Evolutionary conservation across 1,140 invertebrate genomes (phyloP), one percentile per base, ranked within the genome.

Genomic region (Dysdera silvatica): DNA sequence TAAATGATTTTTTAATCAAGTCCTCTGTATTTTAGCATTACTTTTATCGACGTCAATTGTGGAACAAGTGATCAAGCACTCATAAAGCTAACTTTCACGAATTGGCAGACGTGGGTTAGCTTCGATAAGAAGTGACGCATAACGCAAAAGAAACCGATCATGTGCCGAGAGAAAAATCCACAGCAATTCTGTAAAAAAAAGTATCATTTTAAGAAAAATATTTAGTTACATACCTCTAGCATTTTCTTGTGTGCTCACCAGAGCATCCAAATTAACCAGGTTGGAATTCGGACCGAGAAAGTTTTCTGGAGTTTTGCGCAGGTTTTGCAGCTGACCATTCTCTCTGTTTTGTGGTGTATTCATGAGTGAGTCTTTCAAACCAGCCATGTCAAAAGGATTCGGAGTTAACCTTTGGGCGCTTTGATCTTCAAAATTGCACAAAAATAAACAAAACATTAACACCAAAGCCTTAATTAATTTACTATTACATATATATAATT

Each of bases 201-300:
- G 28, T 24, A 43, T 35, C 18, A 3, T 20, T 45, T n/a, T 29
- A 6, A 12, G 18, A 59, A 48, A 29, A 40, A 45, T 7, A 43
- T 28, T 32, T 18, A 20, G 14, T 53, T 28, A 33, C 24, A 26
- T 67, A 69, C 66, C 58, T 58, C 35, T 41, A 32, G 48, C 64
- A 33, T 65, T 51, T 32, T 59, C 61, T 59, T 71, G 67, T 28
- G 73, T 68, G 37, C 88, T 89, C 62, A 96, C 87, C 71, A 97
- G 82, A 79, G 95, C 92, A 78, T 97, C 93, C 71, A 97, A 81
- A 82, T 96, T 96, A 41, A 96, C 93, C 61, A 97, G 82, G 67
- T 85, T 83, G 23, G 89, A 92, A 78, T 96, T 96, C 78, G 95
- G 90, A 20, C 93, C 93, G 7, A 97, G 82, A 77, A 97, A 96